Conservation (phyloP, 2,113 vertebrate species). For the Hystrix cristata region DNA sequence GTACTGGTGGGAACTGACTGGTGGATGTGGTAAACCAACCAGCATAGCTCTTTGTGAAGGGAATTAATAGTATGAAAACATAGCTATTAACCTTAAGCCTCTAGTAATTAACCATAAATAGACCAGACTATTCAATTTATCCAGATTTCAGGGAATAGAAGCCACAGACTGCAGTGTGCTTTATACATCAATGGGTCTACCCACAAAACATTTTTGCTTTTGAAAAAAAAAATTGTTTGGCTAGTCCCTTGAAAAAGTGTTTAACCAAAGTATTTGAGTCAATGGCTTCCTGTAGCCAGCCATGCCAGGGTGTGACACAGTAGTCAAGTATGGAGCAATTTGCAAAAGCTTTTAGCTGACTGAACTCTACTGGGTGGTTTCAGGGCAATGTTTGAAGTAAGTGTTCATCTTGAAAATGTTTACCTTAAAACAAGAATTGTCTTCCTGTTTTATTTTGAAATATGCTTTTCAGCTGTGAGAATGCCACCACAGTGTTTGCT, state of each 20-base stretch:
- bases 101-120: conserved; percentile 68
- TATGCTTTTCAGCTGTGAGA: conserved; percentile 66
- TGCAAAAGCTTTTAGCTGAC: neutral
- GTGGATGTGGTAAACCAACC: conserved; percentile 62
- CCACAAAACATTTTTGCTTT: conserved; percentile 50
- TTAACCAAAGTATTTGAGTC: conserved; percentile 55
- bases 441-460: conserved; percentile 74
- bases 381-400: conserved; percentile 52
- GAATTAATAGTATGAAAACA: conserved; percentile 70
- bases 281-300: conserved; percentile 46
- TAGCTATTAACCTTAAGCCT: conserved; percentile 68
- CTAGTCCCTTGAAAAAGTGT: neutral
- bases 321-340: neutral
- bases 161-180: neutral
- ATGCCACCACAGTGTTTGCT: conserved; percentile 56
- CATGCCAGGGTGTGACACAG: neutral
- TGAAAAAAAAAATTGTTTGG: conserved; percentile 11
- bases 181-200: neutral
- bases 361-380: neutral
- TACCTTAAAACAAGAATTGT: conserved; percentile 70
- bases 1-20: neutral
- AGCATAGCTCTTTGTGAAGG: conserved; percentile 61
- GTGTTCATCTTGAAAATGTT: conserved; percentile 67
- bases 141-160: conserved; percentile 60
- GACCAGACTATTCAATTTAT: conserved; percentile 50